phyloP scores from a whole-genome alignment of 2,797 vertebrate genomes.

The Remorina albescens region DNA sequence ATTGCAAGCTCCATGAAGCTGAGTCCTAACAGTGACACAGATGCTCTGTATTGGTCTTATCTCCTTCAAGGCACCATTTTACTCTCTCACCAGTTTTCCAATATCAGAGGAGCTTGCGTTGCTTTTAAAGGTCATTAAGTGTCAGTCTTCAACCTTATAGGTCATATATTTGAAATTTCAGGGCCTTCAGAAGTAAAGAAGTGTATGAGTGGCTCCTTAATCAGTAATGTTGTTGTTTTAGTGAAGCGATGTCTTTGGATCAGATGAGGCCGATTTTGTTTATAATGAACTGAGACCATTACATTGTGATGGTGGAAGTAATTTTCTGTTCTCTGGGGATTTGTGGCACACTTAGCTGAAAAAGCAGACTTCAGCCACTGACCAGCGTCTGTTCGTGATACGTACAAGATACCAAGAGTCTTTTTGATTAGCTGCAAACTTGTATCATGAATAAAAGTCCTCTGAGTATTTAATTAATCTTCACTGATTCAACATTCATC shows the following conservation, averaged over 20 bases:
- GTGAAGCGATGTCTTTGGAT: neutral
- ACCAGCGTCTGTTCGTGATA: neutral
- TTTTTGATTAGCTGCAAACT: neutral
- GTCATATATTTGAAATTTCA: neutral
- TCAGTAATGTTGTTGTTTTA: too few relatives aligned
- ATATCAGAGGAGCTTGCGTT: slow-evolving; percentile 2
- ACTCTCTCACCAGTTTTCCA: neutral
- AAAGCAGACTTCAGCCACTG: neutral
- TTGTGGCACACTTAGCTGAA: neutral
- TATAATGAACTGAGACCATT: neutral
- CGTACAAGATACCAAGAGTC: neutral
- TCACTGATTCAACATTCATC: slow-evolving; percentile 8
- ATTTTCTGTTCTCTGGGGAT: neutral
- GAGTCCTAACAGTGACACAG: slow-evolving; percentile 46
- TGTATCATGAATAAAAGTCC: neutral
- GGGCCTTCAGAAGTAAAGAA: too few relatives aligned
- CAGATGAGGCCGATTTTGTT: neutral
- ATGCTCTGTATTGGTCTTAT: slow-evolving; percentile 30
- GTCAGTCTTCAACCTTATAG: neutral
- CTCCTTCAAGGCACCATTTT: slow-evolving; percentile 20
- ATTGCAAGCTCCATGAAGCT: slow-evolving; percentile 47
- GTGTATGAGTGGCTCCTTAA: too few relatives aligned
- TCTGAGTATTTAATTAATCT: slow-evolving; percentile 22
- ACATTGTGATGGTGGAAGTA: neutral
- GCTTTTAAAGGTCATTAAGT: slow-evolving; percentile 2